phyloP scores from a whole-genome alignment of 92 coral and sea anemone genomes.

The Epizoanthus rinbou region DNA sequence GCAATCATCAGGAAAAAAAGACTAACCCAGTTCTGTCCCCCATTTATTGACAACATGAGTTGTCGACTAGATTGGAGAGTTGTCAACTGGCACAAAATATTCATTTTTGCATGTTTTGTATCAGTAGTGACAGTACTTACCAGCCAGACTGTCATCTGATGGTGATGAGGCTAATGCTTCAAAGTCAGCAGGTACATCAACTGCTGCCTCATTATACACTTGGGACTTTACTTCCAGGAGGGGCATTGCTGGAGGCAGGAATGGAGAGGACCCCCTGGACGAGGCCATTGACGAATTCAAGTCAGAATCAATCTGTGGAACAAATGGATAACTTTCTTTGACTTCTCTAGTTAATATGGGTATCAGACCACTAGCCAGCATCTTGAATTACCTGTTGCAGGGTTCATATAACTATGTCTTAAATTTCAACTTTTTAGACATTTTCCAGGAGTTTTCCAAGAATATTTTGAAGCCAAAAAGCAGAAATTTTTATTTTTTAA shows the following conservation, averaged over 20 bases:
- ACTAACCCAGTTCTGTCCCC: too few relatives aligned
- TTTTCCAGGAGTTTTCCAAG: too few relatives aligned
- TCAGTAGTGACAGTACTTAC: background rate
- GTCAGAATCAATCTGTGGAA: conserved; percentile 86
- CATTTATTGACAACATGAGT: too few relatives aligned
- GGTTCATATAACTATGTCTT: too few relatives aligned
- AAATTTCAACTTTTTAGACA: too few relatives aligned
- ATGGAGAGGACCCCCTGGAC: conserved; percentile 89
- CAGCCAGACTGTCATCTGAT: conserved; percentile 46
- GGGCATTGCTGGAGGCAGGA: conserved; percentile 98
- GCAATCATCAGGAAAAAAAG: too few relatives aligned
- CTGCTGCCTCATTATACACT: conserved; percentile 75
- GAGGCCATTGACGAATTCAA: conserved; percentile 85
- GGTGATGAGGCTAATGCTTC: conserved; percentile 48
- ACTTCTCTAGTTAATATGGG: background rate
- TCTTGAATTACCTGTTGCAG: too few relatives aligned
- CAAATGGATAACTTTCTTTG: background rate
- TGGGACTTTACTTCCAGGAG: conserved; percentile 76
- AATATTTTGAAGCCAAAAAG: too few relatives aligned
- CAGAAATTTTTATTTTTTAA: too few relatives aligned
- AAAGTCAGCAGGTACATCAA: conserved; percentile 77
- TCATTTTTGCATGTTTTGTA: background rate
- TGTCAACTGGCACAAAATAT: too few relatives aligned
- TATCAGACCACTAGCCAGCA: too few relatives aligned
- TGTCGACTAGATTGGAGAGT: too few relatives aligned